Conservation (phyloP, 1,140 invertebrate species). For the Diachasmimorpha longicaudata region DNA sequence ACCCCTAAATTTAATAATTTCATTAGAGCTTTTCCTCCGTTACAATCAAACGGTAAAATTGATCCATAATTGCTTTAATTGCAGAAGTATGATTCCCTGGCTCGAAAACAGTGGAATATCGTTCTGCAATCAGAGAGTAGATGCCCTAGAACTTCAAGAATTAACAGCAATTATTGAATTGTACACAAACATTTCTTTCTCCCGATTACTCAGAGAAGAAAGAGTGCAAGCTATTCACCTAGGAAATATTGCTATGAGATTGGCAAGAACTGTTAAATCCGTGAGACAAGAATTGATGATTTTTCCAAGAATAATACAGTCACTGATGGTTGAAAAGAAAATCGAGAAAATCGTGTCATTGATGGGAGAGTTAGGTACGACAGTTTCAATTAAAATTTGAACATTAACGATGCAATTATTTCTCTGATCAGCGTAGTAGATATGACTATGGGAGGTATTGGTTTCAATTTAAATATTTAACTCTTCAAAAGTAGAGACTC, state of each 20-base stretch:
- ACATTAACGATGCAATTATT: too few relatives aligned
- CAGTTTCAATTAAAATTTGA: too few relatives aligned
- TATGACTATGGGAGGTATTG: too few relatives aligned
- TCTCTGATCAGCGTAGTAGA: too few relatives aligned
- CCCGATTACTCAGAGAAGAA: conserved; percentile 57
- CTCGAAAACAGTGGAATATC: conserved; percentile 52
- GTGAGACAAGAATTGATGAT: conserved; percentile 46
- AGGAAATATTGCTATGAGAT: conserved; percentile 53
- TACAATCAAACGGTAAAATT: conserved; percentile 37
- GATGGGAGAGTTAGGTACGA: conserved; percentile 54
- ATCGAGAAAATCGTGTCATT: conserved; percentile 50
- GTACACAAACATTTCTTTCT: conserved; percentile 60
- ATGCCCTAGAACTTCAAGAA: conserved; percentile 57
- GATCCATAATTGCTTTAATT: conserved; percentile 9
- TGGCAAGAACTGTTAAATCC: conserved; percentile 51
- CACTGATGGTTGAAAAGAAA: conserved; percentile 50
- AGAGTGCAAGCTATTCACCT: conserved; percentile 49
- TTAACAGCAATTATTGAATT: conserved; percentile 56
- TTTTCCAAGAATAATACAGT: conserved; percentile 54
- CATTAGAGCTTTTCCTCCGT: too few relatives aligned
- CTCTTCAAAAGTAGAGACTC: too few relatives aligned
- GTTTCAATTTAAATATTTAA: too few relatives aligned
- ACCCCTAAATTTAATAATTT: background rate
- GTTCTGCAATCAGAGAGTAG: conserved; percentile 52
- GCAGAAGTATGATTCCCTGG: conserved; percentile 22